Evolutionary conservation across 2,797 vertebrate genomes (phyloP).

Genomic region (Glyptemys insculpta): DNA sequence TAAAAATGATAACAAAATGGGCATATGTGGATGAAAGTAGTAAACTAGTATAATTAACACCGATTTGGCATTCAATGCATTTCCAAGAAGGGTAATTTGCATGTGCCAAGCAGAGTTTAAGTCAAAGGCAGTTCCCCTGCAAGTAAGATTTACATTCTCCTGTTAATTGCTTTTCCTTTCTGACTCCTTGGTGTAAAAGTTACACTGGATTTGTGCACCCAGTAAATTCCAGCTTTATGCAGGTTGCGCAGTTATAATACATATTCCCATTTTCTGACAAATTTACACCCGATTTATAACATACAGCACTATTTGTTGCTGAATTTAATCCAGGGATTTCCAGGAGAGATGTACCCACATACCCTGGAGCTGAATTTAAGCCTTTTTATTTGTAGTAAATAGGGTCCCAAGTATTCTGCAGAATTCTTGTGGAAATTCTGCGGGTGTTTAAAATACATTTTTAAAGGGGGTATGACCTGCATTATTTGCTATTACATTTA

Average conservation of each 20-base stretch:
- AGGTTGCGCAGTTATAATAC: conserved; percentile 21
- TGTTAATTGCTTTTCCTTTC: neutral
- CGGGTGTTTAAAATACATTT: conserved; percentile 19
- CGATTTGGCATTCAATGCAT: conserved; percentile 28
- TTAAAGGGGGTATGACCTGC: neutral
- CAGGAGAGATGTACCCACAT: neutral
- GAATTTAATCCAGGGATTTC: neutral
- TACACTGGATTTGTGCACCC: neutral
- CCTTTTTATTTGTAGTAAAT: no score
- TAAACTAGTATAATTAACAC: neutral
- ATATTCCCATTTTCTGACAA: neutral
- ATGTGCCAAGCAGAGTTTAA: conserved; percentile 17
- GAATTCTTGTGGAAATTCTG: neutral
- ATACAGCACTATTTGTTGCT: conserved; percentile 9
- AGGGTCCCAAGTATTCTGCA: neutral
- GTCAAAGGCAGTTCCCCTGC: conserved; percentile 44
- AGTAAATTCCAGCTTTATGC: conserved; percentile 11
- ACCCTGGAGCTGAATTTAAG: neutral
- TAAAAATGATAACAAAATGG: neutral
- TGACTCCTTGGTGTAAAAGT: neutral
- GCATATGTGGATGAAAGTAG: conserved; percentile 26
- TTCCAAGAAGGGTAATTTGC: conserved; percentile 46
- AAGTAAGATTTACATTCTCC: conserved; percentile 52
- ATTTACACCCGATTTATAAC: neutral
- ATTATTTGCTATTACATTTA: neutral